A percentile compares a stretch with the other conserved stretches of the same genome.
Conservation (phyloP, 2,888 invertebrate species). For the Oxystoma pomonae region DNA sequence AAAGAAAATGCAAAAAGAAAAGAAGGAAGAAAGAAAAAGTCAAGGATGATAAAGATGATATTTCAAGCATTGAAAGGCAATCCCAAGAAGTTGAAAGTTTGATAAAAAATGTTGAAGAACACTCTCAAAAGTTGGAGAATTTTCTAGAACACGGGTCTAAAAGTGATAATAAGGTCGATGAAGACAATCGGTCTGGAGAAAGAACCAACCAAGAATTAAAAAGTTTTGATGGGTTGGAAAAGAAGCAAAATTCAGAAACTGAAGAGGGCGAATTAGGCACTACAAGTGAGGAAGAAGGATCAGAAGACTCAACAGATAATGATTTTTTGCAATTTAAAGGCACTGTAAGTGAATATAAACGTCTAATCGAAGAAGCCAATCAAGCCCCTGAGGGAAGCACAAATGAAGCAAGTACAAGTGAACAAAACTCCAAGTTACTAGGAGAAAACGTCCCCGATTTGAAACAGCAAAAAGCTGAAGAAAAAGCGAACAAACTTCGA, state of each 20-base stretch:
- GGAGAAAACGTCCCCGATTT: not conserved
- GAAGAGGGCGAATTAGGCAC: not conserved
- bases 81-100: not conserved
- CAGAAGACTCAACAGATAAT: not conserved
- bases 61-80: slow-evolving; percentile 1
- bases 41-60: slow-evolving; percentile 4
- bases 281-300: not conserved
- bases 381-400: not conserved
- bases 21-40: not conserved
- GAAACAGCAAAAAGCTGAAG: not conserved
- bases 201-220: too few species aligned
- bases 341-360: not conserved
- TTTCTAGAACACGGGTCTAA: not conserved
- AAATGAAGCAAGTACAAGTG: not conserved
- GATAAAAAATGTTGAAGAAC: not conserved
- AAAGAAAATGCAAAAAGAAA: not conserved
- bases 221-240: too few species aligned
- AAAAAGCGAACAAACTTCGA: not conserved
- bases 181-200: too few species aligned
- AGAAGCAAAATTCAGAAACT: not conserved
- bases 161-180: too few species aligned
- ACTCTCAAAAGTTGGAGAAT: not conserved
- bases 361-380: not conserved
- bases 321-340: not conserved
- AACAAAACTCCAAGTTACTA: not conserved